Base-by-base conservation (phyloP, 2,888 invertebrate genomes). In the Petrolisthes cinctipes region DNA sequence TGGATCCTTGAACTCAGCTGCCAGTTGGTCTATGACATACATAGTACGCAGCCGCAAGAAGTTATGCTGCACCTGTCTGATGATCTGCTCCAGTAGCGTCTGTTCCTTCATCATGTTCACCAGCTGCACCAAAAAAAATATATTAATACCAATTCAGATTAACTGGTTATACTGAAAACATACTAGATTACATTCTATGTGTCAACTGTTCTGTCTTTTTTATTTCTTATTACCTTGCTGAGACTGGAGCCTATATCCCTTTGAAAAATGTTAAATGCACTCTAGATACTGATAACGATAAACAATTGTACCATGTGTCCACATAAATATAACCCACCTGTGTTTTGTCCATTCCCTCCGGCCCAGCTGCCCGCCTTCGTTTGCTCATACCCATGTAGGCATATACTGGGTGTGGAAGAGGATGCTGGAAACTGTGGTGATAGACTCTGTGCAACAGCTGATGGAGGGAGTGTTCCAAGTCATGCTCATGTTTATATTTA, bases 31-130 rank as follows among this genome's bases (percentile, higher is more conserved):
- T 71, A 99, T 94, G 0, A 98, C 97, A 92, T 97, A 97, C 94
- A 98, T 98, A 0, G 98, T 97, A 81, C 98, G 95, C 90, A 97
- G 94, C 4, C 98, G 94, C 95, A 98, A 96, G 91, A 98, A 97
- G 92, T 97, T 97, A 92, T 99, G 98, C 92, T 98, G 98, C 0
- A 98, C 97, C 93, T 99, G 98, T 91, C 97, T 96, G 89, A 99
- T 98, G 84, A 99, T 98, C 94, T 98, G 98, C 92, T 98, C 98
- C 57, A 99, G 93, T n/a, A 98, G 94, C 0, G 97, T 97, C 93
- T 98, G 97, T 88, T 97, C 94, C 82, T 75, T 86, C 56, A 89
- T 86, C 75, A 88, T 88, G 66, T 88, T 76, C 11, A 86, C n/a
- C 71, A 87, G 79, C 83, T 87, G 80, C 68, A 71, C 9, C 71